These are phyloP conservation scores for Pseudococcus jackbeardsleyi DNA, from an alignment of 2,888 invertebrate genomes.

Conservation along the genomic window DNA sequence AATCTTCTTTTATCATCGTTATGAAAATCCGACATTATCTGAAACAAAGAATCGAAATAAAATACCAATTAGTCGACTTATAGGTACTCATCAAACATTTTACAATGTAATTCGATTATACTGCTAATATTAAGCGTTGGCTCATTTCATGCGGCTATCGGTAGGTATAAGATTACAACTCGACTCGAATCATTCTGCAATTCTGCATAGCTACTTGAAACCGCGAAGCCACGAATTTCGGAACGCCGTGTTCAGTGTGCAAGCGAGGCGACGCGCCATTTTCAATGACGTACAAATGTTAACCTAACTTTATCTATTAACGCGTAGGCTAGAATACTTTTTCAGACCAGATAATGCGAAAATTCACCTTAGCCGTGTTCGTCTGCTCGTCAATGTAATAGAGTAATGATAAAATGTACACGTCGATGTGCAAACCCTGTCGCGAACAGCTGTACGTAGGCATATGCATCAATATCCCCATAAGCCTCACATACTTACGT, in stretches of 20 bases:
- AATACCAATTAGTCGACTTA: too few species aligned
- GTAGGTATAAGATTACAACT: too few species aligned
- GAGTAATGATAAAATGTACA: neutral
- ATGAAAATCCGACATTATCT: too few species aligned
- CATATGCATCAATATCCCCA: neutral
- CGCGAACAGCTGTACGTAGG: neutral
- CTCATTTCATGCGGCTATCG: too few species aligned
- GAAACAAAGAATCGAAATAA: too few species aligned
- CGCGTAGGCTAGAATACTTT: constrained; percentile 28
- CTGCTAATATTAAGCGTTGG: too few species aligned
- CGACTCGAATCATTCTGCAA: too few species aligned
- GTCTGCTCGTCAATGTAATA: constrained; percentile 21
- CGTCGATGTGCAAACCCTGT: neutral
- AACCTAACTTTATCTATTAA: constrained; percentile 7
- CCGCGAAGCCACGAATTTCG: neutral
- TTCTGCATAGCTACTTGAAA: neutral
- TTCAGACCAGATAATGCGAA: constrained; percentile 9
- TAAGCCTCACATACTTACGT: too few species aligned
- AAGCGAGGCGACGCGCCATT: neutral
- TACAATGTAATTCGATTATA: too few species aligned
- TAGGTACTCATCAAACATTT: too few species aligned
- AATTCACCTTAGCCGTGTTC: neutral
- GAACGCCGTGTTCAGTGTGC: neutral
- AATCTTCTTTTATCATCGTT: too few species aligned
- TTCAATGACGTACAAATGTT: neutral